phyloP scores from a whole-genome alignment of 2,888 invertebrate genomes.

The Lutraria lutraria region DNA sequence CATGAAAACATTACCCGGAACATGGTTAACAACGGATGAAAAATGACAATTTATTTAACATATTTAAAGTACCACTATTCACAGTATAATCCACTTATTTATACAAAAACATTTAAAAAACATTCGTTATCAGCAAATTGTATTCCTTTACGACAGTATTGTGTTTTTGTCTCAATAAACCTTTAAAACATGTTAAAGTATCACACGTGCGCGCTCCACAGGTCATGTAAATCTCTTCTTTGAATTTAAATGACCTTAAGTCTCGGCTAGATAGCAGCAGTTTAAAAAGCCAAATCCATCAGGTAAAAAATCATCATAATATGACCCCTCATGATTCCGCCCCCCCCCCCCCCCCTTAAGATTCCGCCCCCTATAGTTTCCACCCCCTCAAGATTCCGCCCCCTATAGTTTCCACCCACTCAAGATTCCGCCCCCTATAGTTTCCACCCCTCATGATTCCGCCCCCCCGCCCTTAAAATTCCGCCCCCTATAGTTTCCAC shows the following conservation, averaged over 20 bases:
- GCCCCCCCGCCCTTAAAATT: no score
- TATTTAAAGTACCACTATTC: background rate
- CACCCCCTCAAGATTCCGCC: no score
- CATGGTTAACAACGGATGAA: background rate
- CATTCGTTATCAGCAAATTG: background rate
- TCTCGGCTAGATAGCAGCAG: no score
- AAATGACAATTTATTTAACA: slow-evolving; percentile 24
- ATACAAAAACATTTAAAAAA: background rate
- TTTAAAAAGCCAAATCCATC: no score
- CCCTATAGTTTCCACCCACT: no score
- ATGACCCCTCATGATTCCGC: no score
- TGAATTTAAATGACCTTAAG: background rate
- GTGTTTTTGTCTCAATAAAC: background rate
- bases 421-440: no score
- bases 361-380: no score
- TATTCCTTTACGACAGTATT: background rate
- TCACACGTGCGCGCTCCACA: background rate
- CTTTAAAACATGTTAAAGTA: background rate
- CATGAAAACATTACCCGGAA: background rate
- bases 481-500: no score
- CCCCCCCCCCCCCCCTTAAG: no score
- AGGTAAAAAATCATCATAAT: no score
- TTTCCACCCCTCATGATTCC: no score
- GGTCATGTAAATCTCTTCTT: background rate
- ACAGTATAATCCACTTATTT: background rate